Evolutionary conservation across 1,140 invertebrate genomes (phyloP).

Genomic region (Luehdorfia chinensis): DNA sequence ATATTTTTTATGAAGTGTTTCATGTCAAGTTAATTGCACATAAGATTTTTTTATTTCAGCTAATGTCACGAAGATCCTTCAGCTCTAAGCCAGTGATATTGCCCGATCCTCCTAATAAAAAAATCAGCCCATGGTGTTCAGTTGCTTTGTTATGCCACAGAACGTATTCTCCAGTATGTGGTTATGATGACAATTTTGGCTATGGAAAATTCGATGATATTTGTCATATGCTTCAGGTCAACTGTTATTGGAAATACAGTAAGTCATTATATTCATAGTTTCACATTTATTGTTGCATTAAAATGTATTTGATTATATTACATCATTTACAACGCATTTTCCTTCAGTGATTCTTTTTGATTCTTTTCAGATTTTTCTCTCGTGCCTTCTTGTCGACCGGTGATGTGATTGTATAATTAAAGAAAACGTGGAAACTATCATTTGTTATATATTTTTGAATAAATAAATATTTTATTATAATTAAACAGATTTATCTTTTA

Average conservation of each 20-base stretch:
- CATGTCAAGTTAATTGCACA: background rate
- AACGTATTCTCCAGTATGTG: constrained; percentile 37
- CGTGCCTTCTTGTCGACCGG: constrained; percentile 34
- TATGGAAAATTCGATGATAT: constrained; percentile 53
- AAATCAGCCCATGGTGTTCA: constrained; percentile 43
- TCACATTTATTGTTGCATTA: background rate
- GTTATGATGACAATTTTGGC: constrained; percentile 53
- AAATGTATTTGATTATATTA: background rate
- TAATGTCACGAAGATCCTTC: constrained; percentile 28
- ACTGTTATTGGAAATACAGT: constrained; percentile 62
- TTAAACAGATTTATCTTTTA: constrained; percentile 13
- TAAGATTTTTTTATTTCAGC: constrained; percentile 33
- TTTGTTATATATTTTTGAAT: constrained; percentile 12
- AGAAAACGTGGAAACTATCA: no score
- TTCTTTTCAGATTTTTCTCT: constrained; percentile 50
- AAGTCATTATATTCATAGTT: constrained; percentile 28
- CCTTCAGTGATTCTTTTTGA: constrained; percentile 7
- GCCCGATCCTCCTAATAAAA: constrained; percentile 15
- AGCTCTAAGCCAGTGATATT: constrained; percentile 17
- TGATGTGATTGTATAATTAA: constrained; percentile 8
- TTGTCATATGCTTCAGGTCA: constrained; percentile 55
- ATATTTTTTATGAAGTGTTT: no score
- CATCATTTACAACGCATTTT: background rate
- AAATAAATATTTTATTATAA: constrained; percentile 9
- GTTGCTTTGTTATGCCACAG: constrained; percentile 40